phyloP scores from a whole-genome alignment of 2,888 invertebrate genomes.

The Cheiracanthium punctorium region DNA sequence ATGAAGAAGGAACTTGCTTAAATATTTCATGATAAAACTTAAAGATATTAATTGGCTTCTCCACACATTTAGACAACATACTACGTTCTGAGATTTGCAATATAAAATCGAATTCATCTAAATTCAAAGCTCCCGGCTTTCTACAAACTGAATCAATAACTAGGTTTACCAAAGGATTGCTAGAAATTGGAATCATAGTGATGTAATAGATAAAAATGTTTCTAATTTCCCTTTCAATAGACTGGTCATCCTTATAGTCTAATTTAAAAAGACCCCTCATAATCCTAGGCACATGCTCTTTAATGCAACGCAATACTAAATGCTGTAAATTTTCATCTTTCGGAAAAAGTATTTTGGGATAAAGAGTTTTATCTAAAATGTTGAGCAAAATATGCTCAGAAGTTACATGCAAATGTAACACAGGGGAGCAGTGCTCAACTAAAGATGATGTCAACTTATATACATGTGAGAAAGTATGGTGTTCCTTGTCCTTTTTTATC shows the following conservation, averaged over 20 bases:
- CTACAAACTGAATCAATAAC: slow-evolving; percentile 9
- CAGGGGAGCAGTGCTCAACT: slow-evolving; percentile 42
- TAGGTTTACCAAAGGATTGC: slow-evolving; percentile 35
- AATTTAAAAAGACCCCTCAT: slow-evolving; percentile 42
- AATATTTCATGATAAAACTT: slow-evolving; percentile 35
- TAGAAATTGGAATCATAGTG: background rate
- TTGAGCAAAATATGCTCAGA: slow-evolving; percentile 29
- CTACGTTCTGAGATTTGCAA: slow-evolving; percentile 20
- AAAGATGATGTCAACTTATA: slow-evolving; percentile 45
- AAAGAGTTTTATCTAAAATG: slow-evolving; percentile 36
- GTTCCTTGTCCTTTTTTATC: slow-evolving; percentile 8
- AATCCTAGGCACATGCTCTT: slow-evolving; percentile 36
- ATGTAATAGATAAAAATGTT: slow-evolving; percentile 34
- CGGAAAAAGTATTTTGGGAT: slow-evolving; percentile 30
- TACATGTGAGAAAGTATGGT: slow-evolving; percentile 11
- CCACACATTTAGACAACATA: background rate
- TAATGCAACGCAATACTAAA: slow-evolving; percentile 22
- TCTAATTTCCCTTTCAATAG: slow-evolving; percentile 37
- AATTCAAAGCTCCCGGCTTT: slow-evolving; percentile 11
- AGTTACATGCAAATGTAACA: slow-evolving; percentile 32
- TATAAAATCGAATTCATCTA: slow-evolving; percentile 26
- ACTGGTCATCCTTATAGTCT: slow-evolving; percentile 42
- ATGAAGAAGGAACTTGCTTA: background rate
- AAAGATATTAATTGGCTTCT: slow-evolving; percentile 20
- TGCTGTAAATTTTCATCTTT: slow-evolving; percentile 35